These are phyloP conservation scores for Leistus spinibarbis DNA, from an alignment of 2,888 invertebrate genomes.

Conservation along the genomic window DNA sequence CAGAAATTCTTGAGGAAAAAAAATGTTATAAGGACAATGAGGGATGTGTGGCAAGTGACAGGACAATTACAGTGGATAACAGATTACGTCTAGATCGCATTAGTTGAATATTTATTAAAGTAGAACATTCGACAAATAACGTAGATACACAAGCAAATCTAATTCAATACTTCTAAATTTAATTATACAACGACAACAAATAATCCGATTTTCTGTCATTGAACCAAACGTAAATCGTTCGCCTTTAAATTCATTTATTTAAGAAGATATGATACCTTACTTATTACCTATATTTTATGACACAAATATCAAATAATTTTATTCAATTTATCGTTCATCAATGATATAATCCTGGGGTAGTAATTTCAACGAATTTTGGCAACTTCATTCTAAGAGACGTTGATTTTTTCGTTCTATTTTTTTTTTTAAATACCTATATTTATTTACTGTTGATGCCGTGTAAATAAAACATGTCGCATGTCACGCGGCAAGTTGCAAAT, in stretches of 20 bases:
- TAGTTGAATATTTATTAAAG: conserved; percentile 11
- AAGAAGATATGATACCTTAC: neutral
- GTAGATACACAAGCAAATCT: neutral
- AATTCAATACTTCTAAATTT: neutral
- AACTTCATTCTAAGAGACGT: no score
- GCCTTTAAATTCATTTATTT: neutral
- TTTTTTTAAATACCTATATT: no score
- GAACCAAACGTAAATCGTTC: neutral
- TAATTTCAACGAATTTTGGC: no score
- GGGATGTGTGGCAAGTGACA: conserved; percentile 35
- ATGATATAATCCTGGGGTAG: no score
- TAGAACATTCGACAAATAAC: neutral
- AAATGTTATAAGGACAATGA: conserved; percentile 20
- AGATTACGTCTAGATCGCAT: conserved; percentile 27
- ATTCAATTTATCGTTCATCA: no score
- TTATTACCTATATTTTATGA: neutral
- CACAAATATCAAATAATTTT: neutral
- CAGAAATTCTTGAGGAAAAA: neutral
- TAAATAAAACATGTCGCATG: no score
- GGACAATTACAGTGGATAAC: conserved; percentile 33
- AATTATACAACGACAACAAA: neutral
- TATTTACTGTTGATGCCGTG: no score
- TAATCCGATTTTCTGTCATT: neutral
- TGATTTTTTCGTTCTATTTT: no score
- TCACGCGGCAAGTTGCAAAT: no score